phyloP scores from a whole-genome alignment of 2,888 invertebrate genomes.

The Torymus texanus region DNA sequence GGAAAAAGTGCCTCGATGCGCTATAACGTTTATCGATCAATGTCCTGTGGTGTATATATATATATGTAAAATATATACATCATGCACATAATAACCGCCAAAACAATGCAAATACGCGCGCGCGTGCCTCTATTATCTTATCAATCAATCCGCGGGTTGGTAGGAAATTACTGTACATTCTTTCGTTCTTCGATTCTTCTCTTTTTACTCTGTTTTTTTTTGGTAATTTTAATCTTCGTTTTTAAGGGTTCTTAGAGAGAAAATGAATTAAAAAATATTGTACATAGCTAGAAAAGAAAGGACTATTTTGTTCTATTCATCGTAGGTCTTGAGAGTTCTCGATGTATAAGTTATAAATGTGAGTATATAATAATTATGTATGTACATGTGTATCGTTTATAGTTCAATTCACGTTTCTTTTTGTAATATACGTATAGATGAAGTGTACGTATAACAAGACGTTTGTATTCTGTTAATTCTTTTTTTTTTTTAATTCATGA shows the following conservation, averaged over 20 bases:
- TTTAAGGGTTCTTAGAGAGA: constrained; percentile 21
- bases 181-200: constrained; percentile 19
- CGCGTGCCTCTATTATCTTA: constrained; percentile 12
- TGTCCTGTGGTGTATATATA: constrained; percentile 22
- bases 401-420: constrained; percentile 35
- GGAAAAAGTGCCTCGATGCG: constrained; percentile 22
- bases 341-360: constrained; percentile 21
- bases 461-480: constrained; percentile 2
- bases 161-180: constrained; percentile 46
- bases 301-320: constrained; percentile 31
- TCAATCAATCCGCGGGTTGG: constrained; percentile 16
- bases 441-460: constrained; percentile 15
- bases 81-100: constrained; percentile 12
- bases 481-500: constrained; percentile 9
- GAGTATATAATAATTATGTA: constrained; percentile 29
- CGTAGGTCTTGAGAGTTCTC: background rate
- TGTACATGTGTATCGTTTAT: constrained; percentile 40
- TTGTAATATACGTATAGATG: constrained; percentile 19
- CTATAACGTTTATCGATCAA: constrained; percentile 44
- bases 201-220: background rate
- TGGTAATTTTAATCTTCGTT: constrained; percentile 26
- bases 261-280: constrained; percentile 19
- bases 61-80: no score
- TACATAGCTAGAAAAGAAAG: constrained; percentile 26
- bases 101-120: constrained; percentile 44